Conservation (phyloP, 1,140 invertebrate species). For the Phymorhynchus buccinoides region DNA sequence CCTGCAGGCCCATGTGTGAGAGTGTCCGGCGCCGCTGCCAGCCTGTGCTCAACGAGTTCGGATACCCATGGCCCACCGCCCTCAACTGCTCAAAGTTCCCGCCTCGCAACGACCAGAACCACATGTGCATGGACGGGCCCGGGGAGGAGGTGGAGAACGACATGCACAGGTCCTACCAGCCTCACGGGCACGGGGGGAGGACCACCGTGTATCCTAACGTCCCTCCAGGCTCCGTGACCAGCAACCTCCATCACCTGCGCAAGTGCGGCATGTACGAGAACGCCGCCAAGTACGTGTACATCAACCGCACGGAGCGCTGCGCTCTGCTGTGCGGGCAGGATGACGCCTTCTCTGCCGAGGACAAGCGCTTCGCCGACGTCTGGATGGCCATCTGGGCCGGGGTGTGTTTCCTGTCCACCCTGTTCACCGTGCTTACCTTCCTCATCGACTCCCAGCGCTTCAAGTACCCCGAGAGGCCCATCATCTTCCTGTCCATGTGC, state of each 20-base stretch:
- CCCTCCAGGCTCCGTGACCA: background rate
- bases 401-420: conserved; percentile 70
- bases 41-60: conserved; percentile 90
- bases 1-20: conserved; percentile 91
- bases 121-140: conserved; percentile 96
- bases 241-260: conserved; percentile 20
- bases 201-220: conserved; percentile 30
- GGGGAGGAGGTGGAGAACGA: conserved; percentile 69
- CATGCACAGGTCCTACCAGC: conserved; percentile 34
- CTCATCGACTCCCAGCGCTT: conserved; percentile 84
- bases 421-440: conserved; percentile 73
- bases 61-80: conserved; percentile 91
- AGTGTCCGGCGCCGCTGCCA: conserved; percentile 86
- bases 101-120: conserved; percentile 83
- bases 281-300: conserved; percentile 79
- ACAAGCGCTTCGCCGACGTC: conserved; percentile 79
- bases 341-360: conserved; percentile 84
- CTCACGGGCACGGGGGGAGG: background rate
- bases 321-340: conserved; percentile 84
- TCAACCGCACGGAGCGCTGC: conserved; percentile 85
- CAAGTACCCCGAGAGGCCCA: conserved; percentile 96
- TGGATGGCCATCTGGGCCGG: conserved; percentile 72
- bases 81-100: conserved; percentile 93
- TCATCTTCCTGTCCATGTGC: conserved; percentile 97
- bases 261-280: conserved; percentile 60